These are phyloP conservation scores for Pachycephala philippinensis DNA, from an alignment of 2,113 vertebrate species.

Conservation along the genomic window DNA sequence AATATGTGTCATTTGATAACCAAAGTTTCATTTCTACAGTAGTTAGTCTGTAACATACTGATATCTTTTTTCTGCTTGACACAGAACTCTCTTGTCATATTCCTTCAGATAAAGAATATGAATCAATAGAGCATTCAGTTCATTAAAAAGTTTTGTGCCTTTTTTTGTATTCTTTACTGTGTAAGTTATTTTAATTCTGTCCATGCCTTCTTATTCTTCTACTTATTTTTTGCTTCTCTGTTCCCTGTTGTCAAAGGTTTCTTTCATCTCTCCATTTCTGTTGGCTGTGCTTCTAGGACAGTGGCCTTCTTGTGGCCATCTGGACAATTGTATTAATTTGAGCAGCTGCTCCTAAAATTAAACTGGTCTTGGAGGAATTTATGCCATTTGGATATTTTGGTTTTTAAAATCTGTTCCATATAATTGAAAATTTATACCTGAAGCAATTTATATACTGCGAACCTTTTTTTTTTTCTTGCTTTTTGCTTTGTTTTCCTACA, in stretches of 20 bases:
- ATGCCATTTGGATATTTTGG: not conserved
- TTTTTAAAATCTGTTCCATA: not conserved
- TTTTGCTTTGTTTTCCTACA: not conserved
- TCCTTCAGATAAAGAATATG: not conserved
- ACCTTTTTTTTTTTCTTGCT: not conserved
- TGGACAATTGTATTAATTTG: not conserved
- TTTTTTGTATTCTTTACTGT: not conserved
- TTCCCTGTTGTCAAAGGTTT: not conserved
- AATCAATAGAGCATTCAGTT: not conserved
- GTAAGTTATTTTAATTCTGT: not conserved
- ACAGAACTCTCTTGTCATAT: not conserved
- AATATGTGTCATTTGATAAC: not conserved
- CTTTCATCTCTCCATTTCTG: not conserved
- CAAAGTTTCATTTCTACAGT: not conserved
- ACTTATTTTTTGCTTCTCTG: not conserved
- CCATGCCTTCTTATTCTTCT: not conserved
- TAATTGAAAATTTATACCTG: not conserved
- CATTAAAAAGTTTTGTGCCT: not conserved
- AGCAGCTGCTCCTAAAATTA: not conserved
- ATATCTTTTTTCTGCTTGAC: not conserved
- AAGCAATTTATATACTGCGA: rapidly evolving
- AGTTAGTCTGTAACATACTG: not conserved
- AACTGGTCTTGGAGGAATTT: not conserved
- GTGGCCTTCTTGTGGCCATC: not conserved
- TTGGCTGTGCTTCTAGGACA: not conserved